Conservation (phyloP, 2,888 invertebrate species). For the Endotricha flammealis region DNA sequence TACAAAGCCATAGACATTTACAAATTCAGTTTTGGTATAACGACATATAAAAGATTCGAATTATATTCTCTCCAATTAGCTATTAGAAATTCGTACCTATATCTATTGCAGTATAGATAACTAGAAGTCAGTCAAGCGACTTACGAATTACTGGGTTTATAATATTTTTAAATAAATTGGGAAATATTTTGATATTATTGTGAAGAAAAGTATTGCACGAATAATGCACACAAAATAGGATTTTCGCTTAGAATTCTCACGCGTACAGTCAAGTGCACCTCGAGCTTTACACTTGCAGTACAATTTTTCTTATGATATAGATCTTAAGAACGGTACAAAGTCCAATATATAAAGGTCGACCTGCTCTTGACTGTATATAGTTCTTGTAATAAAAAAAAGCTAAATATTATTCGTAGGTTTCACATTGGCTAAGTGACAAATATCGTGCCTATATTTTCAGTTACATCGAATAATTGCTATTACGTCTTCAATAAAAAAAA, state of each 20-base stretch:
- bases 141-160: conserved; percentile 13
- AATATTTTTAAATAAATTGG: conserved; percentile 18
- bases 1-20: conserved; percentile 43
- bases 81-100: conserved; percentile 34
- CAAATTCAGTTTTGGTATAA: conserved; percentile 51
- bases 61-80: conserved; percentile 52
- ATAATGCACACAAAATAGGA: conserved; percentile 3
- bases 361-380: too few relatives aligned
- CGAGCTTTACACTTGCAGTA: too few relatives aligned
- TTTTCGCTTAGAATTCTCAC: too few relatives aligned
- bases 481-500: too few relatives aligned
- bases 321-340: too few relatives aligned
- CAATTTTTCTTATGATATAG: too few relatives aligned
- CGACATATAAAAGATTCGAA: conserved; percentile 61
- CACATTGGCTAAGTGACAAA: too few relatives aligned
- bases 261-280: too few relatives aligned
- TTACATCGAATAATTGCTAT: conserved; percentile 14
- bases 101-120: conserved; percentile 29
- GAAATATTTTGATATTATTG: conserved; percentile 24
- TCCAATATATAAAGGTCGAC: too few relatives aligned
- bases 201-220: conserved; percentile 7
- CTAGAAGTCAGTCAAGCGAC: conserved; percentile 22
- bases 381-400: too few relatives aligned
- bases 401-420: too few relatives aligned
- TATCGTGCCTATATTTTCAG: too few relatives aligned